These are phyloP conservation scores for Atrichornis clamosus DNA, from an alignment of 2,113 vertebrate species.

Conservation along the genomic window DNA sequence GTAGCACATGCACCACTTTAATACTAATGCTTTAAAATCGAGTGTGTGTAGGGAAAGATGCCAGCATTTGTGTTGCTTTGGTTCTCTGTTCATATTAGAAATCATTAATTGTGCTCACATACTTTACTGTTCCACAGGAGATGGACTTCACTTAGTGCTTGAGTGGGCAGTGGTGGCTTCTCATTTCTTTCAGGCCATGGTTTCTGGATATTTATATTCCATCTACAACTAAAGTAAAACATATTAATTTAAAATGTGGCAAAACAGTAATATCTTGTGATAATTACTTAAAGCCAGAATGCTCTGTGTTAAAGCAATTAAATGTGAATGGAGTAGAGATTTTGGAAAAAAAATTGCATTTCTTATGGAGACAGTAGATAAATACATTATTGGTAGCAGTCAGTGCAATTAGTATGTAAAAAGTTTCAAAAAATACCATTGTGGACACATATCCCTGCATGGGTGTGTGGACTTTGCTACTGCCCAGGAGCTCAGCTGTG, in stretches of 20 bases:
- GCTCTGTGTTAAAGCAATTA: background rate
- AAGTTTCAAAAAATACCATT: rapidly evolving
- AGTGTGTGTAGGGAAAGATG: background rate
- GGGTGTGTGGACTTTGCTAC: background rate
- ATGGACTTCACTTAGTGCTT: background rate
- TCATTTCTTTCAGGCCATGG: background rate
- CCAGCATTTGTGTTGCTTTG: background rate
- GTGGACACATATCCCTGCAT: rapidly evolving
- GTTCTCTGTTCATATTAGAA: background rate
- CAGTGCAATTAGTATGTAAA: background rate
- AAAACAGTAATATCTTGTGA: background rate
- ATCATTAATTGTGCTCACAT: background rate
- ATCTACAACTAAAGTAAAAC: background rate
- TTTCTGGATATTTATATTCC: background rate
- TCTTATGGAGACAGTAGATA: background rate
- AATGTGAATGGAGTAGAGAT: background rate
- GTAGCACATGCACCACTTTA: rapidly evolving
- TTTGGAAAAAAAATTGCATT: background rate
- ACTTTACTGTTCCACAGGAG: background rate
- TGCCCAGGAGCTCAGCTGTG: background rate
- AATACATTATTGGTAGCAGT: background rate
- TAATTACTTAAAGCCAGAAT: background rate
- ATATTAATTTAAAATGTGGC: background rate
- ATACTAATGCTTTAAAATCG: rapidly evolving
- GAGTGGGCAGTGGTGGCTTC: background rate